These are phyloP conservation scores for Anoplopoma fimbria DNA, from an alignment of 2,113 vertebrate species.

Conservation along the genomic window DNA sequence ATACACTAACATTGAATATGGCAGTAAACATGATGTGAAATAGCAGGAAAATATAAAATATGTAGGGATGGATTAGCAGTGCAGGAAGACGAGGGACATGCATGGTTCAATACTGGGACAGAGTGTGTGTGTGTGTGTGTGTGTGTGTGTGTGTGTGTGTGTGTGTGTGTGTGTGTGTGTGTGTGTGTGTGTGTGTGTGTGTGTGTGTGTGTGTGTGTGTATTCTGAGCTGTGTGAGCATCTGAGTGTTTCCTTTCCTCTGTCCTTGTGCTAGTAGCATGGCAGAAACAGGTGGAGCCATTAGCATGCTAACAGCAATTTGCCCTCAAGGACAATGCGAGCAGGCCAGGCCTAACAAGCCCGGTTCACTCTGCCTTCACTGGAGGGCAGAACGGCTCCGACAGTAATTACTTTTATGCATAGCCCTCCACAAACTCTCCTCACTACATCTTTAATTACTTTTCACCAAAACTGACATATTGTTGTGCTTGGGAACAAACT, in stretches of 20 bases:
- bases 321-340: constrained; percentile 79
- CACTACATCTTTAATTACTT: constrained; percentile 2
- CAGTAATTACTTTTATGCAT: constrained; percentile 66
- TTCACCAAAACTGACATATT: constrained; percentile 19
- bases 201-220: constrained; percentile 37
- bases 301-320: constrained; percentile 80
- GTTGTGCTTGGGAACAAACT: constrained; percentile 25
- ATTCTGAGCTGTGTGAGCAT: constrained; percentile 40
- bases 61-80: constrained; percentile 78
- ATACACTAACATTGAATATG: constrained; percentile 67
- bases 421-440: constrained; percentile 16
- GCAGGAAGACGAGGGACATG: constrained; percentile 76
- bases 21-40: constrained; percentile 69
- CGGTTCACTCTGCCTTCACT: constrained; percentile 67
- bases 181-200: background rate
- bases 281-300: constrained; percentile 79
- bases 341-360: constrained; percentile 75
- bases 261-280: constrained; percentile 75
- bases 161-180: background rate
- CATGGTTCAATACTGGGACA: constrained; percentile 68
- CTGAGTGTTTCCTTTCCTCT: constrained; percentile 60
- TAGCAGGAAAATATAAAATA: constrained; percentile 76
- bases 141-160: constrained; percentile 45
- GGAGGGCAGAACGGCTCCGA: constrained; percentile 58
- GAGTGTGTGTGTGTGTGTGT: constrained; percentile 32